Evolutionary conservation across 2,888 invertebrate genomes (phyloP).

Genomic region (Osmoderma eremita): DNA sequence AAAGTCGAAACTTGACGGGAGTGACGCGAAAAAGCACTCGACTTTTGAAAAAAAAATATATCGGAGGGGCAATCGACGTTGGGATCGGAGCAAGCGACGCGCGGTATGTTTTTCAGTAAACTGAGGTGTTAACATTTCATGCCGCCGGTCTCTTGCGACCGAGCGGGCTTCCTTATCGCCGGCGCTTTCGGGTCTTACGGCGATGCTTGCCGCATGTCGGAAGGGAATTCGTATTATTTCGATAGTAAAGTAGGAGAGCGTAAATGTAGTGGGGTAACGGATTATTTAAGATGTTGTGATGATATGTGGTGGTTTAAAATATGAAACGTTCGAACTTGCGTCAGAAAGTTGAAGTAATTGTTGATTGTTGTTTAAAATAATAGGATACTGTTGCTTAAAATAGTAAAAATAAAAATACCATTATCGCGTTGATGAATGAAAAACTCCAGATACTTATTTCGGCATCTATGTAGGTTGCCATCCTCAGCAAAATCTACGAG

Average conservation of each 20-base stretch:
- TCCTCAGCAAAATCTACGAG: too few species aligned
- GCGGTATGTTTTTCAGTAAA: constrained; percentile 30
- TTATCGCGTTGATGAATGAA: too few species aligned
- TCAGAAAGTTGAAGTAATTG: too few species aligned
- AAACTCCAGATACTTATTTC: too few species aligned
- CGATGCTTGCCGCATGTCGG: background rate
- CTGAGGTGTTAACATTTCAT: constrained; percentile 34
- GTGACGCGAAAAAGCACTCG: constrained; percentile 14
- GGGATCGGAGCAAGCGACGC: constrained; percentile 5
- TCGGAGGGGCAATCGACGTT: background rate
- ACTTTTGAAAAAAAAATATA: background rate
- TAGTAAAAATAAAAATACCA: too few species aligned
- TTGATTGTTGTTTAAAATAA: too few species aligned
- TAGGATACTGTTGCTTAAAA: too few species aligned
- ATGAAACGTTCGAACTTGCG: background rate
- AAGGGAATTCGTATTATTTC: constrained; percentile 5
- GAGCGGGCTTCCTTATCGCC: constrained; percentile 23
- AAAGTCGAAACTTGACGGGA: too few species aligned
- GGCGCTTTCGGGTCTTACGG: constrained; percentile 4
- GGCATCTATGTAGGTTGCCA: too few species aligned
- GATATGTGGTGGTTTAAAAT: background rate
- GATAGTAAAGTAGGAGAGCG: background rate
- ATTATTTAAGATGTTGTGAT: background rate
- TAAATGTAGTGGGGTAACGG: background rate
- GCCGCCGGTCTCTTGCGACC: constrained; percentile 1